These are phyloP conservation scores for Rhinoptilus africanus DNA, from an alignment of 2,113 vertebrate species.

Conservation along the genomic window DNA sequence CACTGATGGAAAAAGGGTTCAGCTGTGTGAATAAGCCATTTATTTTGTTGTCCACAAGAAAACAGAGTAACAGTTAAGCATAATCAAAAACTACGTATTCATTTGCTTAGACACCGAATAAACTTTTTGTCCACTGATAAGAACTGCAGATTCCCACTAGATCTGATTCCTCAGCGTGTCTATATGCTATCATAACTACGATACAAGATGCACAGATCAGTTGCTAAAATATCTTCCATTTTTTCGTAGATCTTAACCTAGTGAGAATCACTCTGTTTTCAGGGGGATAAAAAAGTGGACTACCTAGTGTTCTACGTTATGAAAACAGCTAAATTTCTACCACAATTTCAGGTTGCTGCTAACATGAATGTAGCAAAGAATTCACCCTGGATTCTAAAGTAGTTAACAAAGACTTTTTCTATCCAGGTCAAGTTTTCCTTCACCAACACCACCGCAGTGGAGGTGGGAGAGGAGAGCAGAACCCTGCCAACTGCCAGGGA, in stretches of 20 bases:
- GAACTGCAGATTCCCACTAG: not conserved
- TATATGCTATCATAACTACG: not conserved
- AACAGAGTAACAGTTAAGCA: not conserved
- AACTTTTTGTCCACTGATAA: not conserved
- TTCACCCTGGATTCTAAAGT: not conserved
- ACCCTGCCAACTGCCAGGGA: not conserved
- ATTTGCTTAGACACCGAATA: not conserved
- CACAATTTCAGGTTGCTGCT: not conserved
- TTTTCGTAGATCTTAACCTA: not conserved
- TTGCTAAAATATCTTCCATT: not conserved
- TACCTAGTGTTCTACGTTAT: not conserved
- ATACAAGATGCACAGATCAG: not conserved
- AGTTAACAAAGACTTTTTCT: not conserved
- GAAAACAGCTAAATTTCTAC: not conserved
- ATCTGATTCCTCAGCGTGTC: not conserved
- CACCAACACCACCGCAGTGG: accelerated
- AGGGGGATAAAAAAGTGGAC: not conserved
- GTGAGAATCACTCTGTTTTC: not conserved
- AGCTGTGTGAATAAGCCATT: not conserved
- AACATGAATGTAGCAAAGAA: not conserved
- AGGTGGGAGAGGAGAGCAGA: not conserved
- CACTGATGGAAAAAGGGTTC: not conserved
- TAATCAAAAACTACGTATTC: not conserved
- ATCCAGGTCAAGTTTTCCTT: not conserved
- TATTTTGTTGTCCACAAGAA: not conserved